Percentiles rank a stretch among this genome's conserved stretches.
These are phyloP conservation scores for Neoaliturus tenellus DNA, from an alignment of 2,888 invertebrate species.

Conservation along the genomic window DNA sequence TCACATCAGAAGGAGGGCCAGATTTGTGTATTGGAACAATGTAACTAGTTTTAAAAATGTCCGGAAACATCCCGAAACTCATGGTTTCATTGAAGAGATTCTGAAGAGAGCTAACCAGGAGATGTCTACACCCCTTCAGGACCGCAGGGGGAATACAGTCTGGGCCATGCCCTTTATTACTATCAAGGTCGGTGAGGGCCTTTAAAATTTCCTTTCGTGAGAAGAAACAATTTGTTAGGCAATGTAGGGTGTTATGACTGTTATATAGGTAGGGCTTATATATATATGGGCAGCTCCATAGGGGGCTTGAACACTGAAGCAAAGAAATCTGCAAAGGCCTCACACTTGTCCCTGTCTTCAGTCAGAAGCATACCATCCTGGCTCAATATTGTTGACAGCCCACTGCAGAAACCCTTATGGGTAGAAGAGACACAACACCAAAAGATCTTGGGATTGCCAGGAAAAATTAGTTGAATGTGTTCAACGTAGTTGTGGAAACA, in stretches of 20 bases:
- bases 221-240: background rate
- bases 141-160: background rate
- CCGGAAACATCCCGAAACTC: background rate
- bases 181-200: background rate
- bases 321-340: too few species aligned
- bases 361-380: too few species aligned
- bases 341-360: too few species aligned
- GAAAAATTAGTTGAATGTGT: too few species aligned
- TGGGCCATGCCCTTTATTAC: background rate
- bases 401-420: too few species aligned
- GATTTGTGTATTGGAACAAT: constrained; percentile 25
- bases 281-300: too few species aligned
- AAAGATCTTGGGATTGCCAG: too few species aligned
- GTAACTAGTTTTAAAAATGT: background rate
- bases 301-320: constrained; percentile 1
- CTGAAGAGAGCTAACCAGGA: background rate
- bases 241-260: background rate
- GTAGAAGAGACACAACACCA: too few species aligned
- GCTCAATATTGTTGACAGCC: too few species aligned
- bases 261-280: too few species aligned
- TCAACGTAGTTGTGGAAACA: too few species aligned
- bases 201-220: background rate
- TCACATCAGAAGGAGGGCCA: background rate
- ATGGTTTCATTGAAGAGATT: background rate
- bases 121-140: background rate